Evolutionary conservation across 1,140 invertebrate species (phyloP).

Genomic region (Ceratina japonica): DNA sequence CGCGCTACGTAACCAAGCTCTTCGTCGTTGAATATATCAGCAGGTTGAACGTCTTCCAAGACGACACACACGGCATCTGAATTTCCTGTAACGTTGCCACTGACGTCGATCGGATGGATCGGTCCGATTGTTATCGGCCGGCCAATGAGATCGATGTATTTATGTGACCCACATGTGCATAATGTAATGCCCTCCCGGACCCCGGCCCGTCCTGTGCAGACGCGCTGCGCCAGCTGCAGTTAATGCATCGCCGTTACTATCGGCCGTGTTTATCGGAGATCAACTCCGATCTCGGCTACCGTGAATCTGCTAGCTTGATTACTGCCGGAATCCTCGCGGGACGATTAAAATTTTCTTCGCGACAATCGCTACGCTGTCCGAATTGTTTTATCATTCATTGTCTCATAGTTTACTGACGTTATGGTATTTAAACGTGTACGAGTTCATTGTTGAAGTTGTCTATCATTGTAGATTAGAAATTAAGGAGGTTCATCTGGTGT

Average conservation of each 20-base stretch:
- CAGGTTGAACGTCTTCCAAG: slow-evolving; percentile 34
- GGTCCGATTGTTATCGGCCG: slow-evolving; percentile 63
- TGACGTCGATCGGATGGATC: slow-evolving; percentile 57
- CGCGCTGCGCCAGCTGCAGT: slow-evolving; percentile 73
- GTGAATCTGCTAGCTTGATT: slow-evolving; percentile 53
- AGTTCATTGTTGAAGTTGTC: too few relatives aligned
- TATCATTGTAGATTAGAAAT: too few relatives aligned
- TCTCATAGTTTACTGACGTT: too few relatives aligned
- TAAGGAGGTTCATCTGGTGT: too few relatives aligned
- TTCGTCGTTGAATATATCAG: slow-evolving; percentile 8
- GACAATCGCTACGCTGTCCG: too few relatives aligned
- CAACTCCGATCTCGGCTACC: slow-evolving; percentile 53
- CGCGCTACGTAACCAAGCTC: not conserved
- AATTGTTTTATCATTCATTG: too few relatives aligned
- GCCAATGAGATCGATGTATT: slow-evolving; percentile 75
- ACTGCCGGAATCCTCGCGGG: not conserved
- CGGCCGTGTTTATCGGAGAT: slow-evolving; percentile 58
- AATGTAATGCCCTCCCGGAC: slow-evolving; percentile 69
- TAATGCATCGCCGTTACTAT: slow-evolving; percentile 72
- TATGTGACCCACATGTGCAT: slow-evolving; percentile 76
- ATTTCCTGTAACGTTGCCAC: slow-evolving; percentile 31
- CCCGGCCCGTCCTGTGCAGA: slow-evolving; percentile 68
- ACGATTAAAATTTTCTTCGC: too few relatives aligned
- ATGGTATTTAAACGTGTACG: too few relatives aligned
- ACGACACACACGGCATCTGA: slow-evolving; percentile 1